Conservation (phyloP, 1,140 invertebrate species). For the Pseudomyrmex concolor region DNA sequence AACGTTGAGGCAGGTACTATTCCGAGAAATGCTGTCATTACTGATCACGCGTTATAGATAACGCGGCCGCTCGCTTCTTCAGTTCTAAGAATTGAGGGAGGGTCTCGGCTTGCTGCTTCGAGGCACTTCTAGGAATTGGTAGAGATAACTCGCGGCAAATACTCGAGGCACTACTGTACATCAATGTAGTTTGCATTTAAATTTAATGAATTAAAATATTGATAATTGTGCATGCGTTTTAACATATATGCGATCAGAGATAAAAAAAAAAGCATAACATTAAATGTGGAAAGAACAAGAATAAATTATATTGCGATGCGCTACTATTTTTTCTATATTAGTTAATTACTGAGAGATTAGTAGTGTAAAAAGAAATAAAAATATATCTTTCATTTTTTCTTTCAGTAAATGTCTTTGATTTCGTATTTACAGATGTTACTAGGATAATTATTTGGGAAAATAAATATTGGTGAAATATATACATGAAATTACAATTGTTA, state of each 20-base stretch:
- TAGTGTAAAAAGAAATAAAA: neutral
- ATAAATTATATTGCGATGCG: neutral
- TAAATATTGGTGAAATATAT: constrained; percentile 38
- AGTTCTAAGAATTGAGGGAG: too few relatives aligned
- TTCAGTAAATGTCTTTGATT: constrained; percentile 47
- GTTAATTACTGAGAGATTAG: too few relatives aligned
- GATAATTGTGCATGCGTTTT: neutral
- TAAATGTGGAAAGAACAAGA: too few relatives aligned
- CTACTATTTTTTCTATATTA: too few relatives aligned
- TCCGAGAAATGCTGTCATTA: too few relatives aligned
- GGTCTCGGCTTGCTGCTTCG: too few relatives aligned
- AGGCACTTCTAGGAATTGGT: too few relatives aligned
- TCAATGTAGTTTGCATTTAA: constrained; percentile 2
- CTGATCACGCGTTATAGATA: too few relatives aligned
- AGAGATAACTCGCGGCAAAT: too few relatives aligned
- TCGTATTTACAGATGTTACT: constrained; percentile 70
- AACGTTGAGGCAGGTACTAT: too few relatives aligned
- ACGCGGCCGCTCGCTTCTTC: too few relatives aligned
- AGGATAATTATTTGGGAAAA: constrained; percentile 44
- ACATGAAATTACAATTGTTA: constrained; percentile 39
- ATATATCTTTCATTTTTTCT: neutral
- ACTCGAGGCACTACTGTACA: too few relatives aligned
- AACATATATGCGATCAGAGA: neutral
- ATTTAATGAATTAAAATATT: neutral
- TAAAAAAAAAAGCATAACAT: neutral